Conservation (phyloP, 1,140 invertebrate species). For the Drosophila chauvacae region DNA sequence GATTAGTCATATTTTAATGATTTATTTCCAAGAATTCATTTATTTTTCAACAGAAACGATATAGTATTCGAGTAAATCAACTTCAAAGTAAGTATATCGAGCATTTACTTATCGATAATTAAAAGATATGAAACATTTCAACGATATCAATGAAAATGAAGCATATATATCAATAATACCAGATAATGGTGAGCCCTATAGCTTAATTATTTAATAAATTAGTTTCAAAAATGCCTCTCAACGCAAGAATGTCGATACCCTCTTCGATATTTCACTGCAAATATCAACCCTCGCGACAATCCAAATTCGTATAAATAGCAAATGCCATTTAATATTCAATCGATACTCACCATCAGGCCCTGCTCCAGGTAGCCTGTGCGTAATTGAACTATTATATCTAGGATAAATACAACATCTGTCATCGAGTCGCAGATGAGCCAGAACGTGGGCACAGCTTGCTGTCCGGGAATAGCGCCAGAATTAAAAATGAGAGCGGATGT, state of each 20-base stretch:
- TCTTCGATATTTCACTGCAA: neutral
- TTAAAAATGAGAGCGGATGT: neutral
- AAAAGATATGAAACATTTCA: neutral
- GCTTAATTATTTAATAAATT: neutral
- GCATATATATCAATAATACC: too few species aligned
- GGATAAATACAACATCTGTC: conserved; percentile 93
- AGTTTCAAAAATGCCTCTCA: neutral
- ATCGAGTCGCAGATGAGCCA: conserved; percentile 94
- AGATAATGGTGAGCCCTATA: too few species aligned
- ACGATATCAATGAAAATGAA: too few species aligned
- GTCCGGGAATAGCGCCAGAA: conserved; percentile 54
- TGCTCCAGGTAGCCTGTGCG: conserved; percentile 98
- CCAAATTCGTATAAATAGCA: neutral
- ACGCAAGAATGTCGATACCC: neutral
- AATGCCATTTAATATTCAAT: conserved; percentile 53
- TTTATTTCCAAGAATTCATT: too few species aligned
- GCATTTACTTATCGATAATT: neutral
- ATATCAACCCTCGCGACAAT: neutral
- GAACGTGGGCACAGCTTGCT: conserved; percentile 88
- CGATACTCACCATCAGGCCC: conserved; percentile 94
- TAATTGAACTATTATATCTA: conserved; percentile 95
- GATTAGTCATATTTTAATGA: too few species aligned
- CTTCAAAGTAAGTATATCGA: too few species aligned
- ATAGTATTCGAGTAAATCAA: too few species aligned
- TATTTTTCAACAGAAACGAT: too few species aligned